Conservation (phyloP, 2,888 invertebrate genomes). For the Argyresthia goedartella region DNA sequence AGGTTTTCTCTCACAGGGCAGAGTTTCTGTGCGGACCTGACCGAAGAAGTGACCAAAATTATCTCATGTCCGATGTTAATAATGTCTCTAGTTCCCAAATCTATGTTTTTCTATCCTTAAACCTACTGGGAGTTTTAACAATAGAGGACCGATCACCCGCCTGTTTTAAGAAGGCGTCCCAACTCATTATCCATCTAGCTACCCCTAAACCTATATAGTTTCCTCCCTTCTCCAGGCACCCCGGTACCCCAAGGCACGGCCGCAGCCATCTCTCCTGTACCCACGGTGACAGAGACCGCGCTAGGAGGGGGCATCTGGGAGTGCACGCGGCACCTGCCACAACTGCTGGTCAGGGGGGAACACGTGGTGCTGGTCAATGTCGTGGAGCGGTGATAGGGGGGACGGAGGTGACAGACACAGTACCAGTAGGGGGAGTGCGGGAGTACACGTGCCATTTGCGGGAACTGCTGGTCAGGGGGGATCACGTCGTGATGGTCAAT, state of each 20-base stretch:
- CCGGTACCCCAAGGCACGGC: slow-evolving; percentile 48
- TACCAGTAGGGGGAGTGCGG: slow-evolving; percentile 73
- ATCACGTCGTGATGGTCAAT: slow-evolving; percentile 77
- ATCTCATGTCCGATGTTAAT: too few relatives aligned
- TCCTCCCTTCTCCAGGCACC: slow-evolving; percentile 27
- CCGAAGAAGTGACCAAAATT: too few relatives aligned
- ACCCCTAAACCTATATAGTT: too few relatives aligned
- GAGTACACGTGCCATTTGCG: slow-evolving; percentile 76
- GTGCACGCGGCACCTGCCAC: slow-evolving; percentile 76
- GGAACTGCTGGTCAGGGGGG: slow-evolving; percentile 81
- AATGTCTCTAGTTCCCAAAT: too few relatives aligned
- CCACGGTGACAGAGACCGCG: slow-evolving; percentile 67
- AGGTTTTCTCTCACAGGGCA: too few relatives aligned
- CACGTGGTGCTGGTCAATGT: slow-evolving; percentile 75
- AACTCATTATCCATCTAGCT: too few relatives aligned
- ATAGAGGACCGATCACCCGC: too few relatives aligned
- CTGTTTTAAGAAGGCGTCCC: too few relatives aligned
- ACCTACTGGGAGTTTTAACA: too few relatives aligned
- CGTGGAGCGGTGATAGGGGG: slow-evolving; percentile 26
- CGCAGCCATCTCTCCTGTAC: slow-evolving; percentile 58
- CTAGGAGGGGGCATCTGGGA: slow-evolving; percentile 74
- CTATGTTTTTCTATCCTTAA: too few relatives aligned
- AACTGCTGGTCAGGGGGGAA: slow-evolving; percentile 82
- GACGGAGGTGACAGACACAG: slow-evolving; percentile 54
- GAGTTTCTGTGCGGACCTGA: too few relatives aligned